Base-by-base conservation (phyloP, 2,113 vertebrate genomes). In the Paratilapia polleni region DNA sequence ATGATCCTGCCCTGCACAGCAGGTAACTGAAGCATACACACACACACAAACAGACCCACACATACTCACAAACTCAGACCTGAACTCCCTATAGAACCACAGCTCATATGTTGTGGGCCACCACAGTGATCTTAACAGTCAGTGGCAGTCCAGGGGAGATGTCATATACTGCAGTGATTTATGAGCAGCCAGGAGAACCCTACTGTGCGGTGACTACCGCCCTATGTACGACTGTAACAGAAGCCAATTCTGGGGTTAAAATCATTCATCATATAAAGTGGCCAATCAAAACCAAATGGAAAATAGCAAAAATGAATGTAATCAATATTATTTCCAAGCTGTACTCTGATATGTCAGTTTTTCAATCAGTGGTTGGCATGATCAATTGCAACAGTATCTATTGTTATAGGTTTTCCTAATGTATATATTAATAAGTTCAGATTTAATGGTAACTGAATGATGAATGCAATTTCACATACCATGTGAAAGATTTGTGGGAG, bases 121-220 rank as follows among this genome's bases (percentile, higher is more conserved):
- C 76, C 73, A 41, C 59, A 64, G 60, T 86, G 83, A 88, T 94
- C 77, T 59, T 76, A 38, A 82, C 49, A 78, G 84, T 84, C 64
- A 86, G 70, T 59, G 54, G 68, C 47, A 87, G 81, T 88, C 81
- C 90, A 83, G 34, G 77, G 76, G 54, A 57, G 63, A 84, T 83
- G 89, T 82, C 82, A 70, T 38, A 47, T 61, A 52, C 49, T 92
- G 91, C 58, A 54, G 41, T 94, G 93, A 95, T 94, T 93, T 87
- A 92, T 91, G 92, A 75, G 85, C 6, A 47, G 68, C 76, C 56
- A 49, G 19, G n/a, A 52, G 78, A 89, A 47, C 66, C 89, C 75
- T 6, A 20, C 87, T 86, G 87, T 70, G 89, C 84, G 83, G 56
- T 66, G 59, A 59, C 82, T 80, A 77, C 68, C 14, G 2, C 60